These are phyloP conservation scores for Sepiola atlantica DNA, from an alignment of 2,888 invertebrate species.

Conservation along the genomic window DNA sequence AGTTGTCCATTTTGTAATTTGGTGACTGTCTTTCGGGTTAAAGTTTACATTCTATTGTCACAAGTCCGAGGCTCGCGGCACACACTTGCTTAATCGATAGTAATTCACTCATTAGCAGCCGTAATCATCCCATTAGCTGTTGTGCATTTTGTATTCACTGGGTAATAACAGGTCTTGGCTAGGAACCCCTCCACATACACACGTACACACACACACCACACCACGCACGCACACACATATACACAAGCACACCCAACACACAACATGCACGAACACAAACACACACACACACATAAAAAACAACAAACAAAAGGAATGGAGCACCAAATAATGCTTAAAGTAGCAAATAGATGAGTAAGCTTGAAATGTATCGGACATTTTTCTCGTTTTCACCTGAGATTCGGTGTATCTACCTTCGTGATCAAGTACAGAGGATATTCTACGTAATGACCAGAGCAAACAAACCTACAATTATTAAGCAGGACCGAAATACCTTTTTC, in stretches of 20 bases:
- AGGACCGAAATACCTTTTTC: constrained; percentile 10
- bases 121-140: neutral
- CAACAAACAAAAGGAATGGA: neutral
- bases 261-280: neutral
- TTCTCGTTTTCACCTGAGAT: neutral
- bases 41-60: neutral
- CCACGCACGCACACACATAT: neutral
- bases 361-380: constrained; percentile 2
- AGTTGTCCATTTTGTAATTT: constrained; percentile 11
- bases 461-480: constrained; percentile 32
- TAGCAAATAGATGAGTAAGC: neutral
- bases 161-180: constrained; percentile 32
- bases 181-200: neutral
- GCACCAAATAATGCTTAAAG: neutral
- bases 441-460: neutral
- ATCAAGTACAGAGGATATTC: neutral
- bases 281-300: neutral
- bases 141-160: neutral
- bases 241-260: too few species aligned
- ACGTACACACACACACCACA: neutral
- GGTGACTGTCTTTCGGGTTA: neutral
- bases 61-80: neutral
- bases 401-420: neutral
- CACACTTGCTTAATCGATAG: neutral
- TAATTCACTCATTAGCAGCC: neutral